Evolutionary conservation across 2,797 vertebrate genomes (phyloP), one percentile per base, ranked within the genome.

Genomic region (Chanos chanos): DNA sequence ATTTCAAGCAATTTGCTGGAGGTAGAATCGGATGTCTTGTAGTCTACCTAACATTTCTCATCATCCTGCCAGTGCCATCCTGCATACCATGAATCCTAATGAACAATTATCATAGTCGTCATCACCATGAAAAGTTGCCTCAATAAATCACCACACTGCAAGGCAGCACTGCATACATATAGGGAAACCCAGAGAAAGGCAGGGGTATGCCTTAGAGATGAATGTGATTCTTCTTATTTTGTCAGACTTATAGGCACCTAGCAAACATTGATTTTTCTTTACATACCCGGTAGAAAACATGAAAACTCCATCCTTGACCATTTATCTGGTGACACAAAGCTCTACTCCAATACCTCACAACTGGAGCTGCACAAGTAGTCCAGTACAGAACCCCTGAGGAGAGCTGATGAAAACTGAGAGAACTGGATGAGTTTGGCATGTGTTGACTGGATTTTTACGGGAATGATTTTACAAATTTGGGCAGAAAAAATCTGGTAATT

Each of bases 241-340:
- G 15, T 54, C 34, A 54, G 34, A 30, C 52, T 5, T 45, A 58
- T 34, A n/a, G 51, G 37, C 63, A 58, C 45, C 24, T 19, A 45
- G 55, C 55, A 64, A 59, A n/a, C 31, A 59, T 39, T 37, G 47
- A 59, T 59, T 44, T 57, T 13, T n/a, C 40, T 45, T 54, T 63
- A 21, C 30, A 47, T 22, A 8, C 30, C 4, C 61, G n/a, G n/a
- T n/a, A 63, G 22, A 24, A 47, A 54, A 28, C 52, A 36, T 47
- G 44, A 64, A 64, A 24, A 18, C 63, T 43, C 51, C 41, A 55
- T 22, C 64, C 47, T 48, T 39, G 52, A 25, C 25, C n/a, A n/a
- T n/a, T n/a, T n/a, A n/a, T n/a, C n/a, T n/a, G n/a, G n/a, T n/a
- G n/a, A 15, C 51, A 48, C 24, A 4, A 49, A 54, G 16, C 30